Conservation (phyloP, 2,113 vertebrate species). For the Trinectes maculatus region DNA sequence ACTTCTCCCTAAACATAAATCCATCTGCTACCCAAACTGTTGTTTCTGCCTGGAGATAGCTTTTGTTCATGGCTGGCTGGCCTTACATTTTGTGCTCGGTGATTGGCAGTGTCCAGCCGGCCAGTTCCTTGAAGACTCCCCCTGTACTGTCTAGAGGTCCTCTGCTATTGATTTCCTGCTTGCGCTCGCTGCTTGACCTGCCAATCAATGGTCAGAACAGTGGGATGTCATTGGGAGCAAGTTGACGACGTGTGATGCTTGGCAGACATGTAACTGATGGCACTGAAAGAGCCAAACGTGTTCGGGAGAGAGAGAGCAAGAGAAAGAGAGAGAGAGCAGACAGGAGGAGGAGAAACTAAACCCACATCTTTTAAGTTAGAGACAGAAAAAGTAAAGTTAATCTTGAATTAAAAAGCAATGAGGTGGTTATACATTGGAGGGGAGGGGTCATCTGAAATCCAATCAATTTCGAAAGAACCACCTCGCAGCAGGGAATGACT, state of each 20-base stretch:
- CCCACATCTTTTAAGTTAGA: conserved; percentile 35
- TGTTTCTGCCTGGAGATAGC: conserved; percentile 85
- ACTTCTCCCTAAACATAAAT: conserved; percentile 75
- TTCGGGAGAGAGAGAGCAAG: conserved; percentile 49
- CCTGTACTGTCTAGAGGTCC: conserved; percentile 85
- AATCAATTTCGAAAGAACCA: conserved; percentile 67
- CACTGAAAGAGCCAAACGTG: conserved; percentile 77
- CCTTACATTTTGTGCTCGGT: conserved; percentile 89
- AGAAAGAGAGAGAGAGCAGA: conserved; percentile 38
- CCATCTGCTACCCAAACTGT: conserved; percentile 81
- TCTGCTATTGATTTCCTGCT: conserved; percentile 91
- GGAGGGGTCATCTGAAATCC: conserved; percentile 63
- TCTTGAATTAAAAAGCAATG: conserved; percentile 80
- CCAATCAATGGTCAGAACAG: conserved; percentile 89
- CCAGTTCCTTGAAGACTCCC: conserved; percentile 86
- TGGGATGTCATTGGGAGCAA: conserved; percentile 88
- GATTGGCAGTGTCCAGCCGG: conserved; percentile 86
- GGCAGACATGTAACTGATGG: conserved; percentile 79
- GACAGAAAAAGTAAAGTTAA: conserved; percentile 66
- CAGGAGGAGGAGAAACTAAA: conserved; percentile 29
- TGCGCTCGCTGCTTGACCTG: conserved; percentile 85
- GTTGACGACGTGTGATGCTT: conserved; percentile 80
- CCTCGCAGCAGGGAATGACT: conserved; percentile 63
- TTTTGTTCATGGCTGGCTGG: conserved; percentile 89
- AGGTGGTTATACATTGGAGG: conserved; percentile 58